phyloP scores from a whole-genome alignment of 2,113 vertebrate species.

The Grammatotria lemairii region DNA sequence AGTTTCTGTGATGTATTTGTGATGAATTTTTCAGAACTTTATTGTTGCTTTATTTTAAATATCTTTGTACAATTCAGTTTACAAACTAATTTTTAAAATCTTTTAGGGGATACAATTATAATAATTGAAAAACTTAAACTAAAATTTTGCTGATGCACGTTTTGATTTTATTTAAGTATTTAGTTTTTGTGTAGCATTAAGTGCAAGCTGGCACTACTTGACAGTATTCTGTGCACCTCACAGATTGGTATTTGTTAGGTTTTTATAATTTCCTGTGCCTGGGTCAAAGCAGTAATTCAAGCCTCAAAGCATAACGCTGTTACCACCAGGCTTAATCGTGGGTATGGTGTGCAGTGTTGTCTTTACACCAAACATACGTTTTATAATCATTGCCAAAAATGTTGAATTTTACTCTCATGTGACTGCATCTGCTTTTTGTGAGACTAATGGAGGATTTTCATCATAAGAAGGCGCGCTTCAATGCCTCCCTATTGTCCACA shows the following conservation, averaged over 20 bases:
- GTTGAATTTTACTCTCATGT: not conserved
- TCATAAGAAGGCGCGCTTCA: not conserved
- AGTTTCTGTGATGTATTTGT: not conserved
- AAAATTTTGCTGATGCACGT: not conserved
- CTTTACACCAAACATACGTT: not conserved
- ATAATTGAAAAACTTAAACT: not conserved
- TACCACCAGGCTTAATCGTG: not conserved
- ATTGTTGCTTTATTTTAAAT: not conserved
- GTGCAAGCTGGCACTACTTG: not conserved
- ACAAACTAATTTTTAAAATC: accelerated
- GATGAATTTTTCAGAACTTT: not conserved
- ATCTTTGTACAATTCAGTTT: not conserved
- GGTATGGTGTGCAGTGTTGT: not conserved
- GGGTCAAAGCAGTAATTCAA: not conserved
- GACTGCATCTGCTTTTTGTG: not conserved
- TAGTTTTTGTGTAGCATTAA: accelerated
- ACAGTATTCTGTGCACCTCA: not conserved
- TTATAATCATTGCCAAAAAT: not conserved
- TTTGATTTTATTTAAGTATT: not conserved
- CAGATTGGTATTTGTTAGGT: accelerated
- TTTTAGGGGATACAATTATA: not conserved
- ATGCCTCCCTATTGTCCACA: not conserved
- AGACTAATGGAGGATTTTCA: not conserved
- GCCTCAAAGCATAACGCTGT: not conserved
- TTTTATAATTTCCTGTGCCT: not conserved